A percentile compares a stretch with the other conserved stretches of the same genome.
Evolutionary conservation across 2,888 invertebrate species (phyloP).

Genomic region (Micoletzkya japonica): DNA sequence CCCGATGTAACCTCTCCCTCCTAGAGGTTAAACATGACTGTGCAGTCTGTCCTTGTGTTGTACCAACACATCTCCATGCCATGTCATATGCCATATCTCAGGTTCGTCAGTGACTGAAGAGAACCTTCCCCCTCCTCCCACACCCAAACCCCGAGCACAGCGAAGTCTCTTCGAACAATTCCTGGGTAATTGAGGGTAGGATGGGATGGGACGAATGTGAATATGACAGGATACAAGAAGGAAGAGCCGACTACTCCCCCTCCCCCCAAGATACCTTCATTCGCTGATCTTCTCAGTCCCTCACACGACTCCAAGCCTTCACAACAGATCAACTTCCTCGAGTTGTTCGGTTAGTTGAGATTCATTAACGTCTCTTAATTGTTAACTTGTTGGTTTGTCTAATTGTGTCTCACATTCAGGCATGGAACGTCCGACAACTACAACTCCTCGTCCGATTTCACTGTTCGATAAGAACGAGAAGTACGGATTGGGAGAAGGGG

Average conservation of each 20-base stretch:
- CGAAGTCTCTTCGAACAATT: constrained; percentile 24
- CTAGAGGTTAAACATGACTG: no score
- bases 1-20: no score
- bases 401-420: neutral
- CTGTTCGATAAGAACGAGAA: constrained; percentile 21
- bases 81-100: neutral
- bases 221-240: constrained; percentile 6
- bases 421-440: constrained; percentile 20
- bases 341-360: constrained; percentile 12
- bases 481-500: constrained; percentile 14
- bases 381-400: no score
- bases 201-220: neutral
- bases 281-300: constrained; percentile 21
- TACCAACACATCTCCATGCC: no score
- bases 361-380: no score
- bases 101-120: constrained; percentile 20
- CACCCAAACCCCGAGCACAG: constrained; percentile 23
- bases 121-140: constrained; percentile 25
- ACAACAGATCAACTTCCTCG: constrained; percentile 23
- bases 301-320: constrained; percentile 13
- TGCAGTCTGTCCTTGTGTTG: no score
- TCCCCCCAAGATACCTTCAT: constrained; percentile 9
- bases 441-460: constrained; percentile 5
- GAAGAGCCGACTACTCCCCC: constrained; percentile 8
- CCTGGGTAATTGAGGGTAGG: neutral